Percentiles rank a stretch among this genome's conserved stretches.
phyloP scores from a whole-genome alignment of 2,888 invertebrate species.

The Heliconius cydno region DNA sequence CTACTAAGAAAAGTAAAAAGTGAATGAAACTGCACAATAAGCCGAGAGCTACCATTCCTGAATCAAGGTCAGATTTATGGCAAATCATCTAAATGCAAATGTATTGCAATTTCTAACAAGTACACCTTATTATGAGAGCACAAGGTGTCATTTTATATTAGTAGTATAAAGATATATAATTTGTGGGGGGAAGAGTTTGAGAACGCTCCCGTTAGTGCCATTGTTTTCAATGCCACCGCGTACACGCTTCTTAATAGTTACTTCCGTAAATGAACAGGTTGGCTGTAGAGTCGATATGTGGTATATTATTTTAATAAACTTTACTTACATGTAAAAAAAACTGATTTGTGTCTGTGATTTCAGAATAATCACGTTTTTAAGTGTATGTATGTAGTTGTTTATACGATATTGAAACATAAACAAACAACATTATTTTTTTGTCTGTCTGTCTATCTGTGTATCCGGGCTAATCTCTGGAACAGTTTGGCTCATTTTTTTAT shows the following conservation, averaged over 20 bases:
- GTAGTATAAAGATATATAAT: constrained; percentile 35
- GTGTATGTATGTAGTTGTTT: too few species aligned
- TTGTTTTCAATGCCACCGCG: constrained; percentile 73
- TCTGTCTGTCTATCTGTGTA: too few species aligned
- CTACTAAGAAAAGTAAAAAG: constrained; percentile 63
- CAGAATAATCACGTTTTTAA: too few species aligned
- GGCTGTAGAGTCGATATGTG: constrained; percentile 54
- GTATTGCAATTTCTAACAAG: constrained; percentile 6
- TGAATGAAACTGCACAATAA: constrained; percentile 74
- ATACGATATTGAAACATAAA: too few species aligned
- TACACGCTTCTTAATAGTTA: constrained; percentile 72
- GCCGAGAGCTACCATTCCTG: constrained; percentile 65
- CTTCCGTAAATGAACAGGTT: constrained; percentile 68
- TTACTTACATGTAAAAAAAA: background rate
- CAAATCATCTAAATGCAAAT: constrained; percentile 67
- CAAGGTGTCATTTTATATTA: constrained; percentile 37
- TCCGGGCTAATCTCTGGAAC: too few species aligned
- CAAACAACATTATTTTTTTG: too few species aligned
- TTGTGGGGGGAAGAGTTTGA: constrained; percentile 63
- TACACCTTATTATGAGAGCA: background rate
- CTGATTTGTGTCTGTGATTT: too few species aligned
- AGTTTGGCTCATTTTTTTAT: too few species aligned
- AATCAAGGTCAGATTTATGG: constrained; percentile 79
- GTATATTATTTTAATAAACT: background rate
- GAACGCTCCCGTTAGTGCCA: constrained; percentile 73